Percentiles rank a stretch among this genome's conserved stretches.
Evolutionary conservation across 2,113 vertebrate species (phyloP).

Genomic region (Trogon melanurus): DNA sequence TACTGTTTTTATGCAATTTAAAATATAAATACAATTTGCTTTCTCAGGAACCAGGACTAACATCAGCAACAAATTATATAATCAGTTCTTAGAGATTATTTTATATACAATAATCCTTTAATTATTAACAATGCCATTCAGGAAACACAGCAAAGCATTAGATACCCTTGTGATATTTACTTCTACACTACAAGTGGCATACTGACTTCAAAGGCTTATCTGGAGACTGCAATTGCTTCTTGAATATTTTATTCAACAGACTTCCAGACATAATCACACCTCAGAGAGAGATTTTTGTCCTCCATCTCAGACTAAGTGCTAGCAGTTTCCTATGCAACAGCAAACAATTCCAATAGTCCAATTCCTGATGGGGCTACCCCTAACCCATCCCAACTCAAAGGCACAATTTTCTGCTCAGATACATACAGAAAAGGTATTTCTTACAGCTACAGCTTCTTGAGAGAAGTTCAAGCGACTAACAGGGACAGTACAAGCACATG

Average conservation of each 20-base stretch:
- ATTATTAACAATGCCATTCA: not conserved
- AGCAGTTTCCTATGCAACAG: not conserved
- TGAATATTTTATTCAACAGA: not conserved
- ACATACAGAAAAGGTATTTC: not conserved
- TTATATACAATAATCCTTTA: not conserved
- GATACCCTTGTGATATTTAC: not conserved
- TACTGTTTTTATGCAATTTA: not conserved
- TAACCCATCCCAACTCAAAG: not conserved
- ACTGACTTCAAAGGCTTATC: constrained; percentile 18
- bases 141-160: not conserved
- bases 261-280: not conserved
- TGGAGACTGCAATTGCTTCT: not conserved
- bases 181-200: not conserved
- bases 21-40: not conserved
- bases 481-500: not conserved
- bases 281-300: not conserved
- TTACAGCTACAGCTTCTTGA: not conserved
- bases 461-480: not conserved
- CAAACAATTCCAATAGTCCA: not conserved
- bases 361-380: not conserved
- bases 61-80: not conserved
- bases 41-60: not conserved
- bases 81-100: not conserved
- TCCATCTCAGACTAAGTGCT: not conserved
- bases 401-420: not conserved